Evolutionary conservation across 1,140 invertebrate species (phyloP), one percentile per base, ranked within the genome.

Genomic region (Pseudomyrmex dendroicus): DNA sequence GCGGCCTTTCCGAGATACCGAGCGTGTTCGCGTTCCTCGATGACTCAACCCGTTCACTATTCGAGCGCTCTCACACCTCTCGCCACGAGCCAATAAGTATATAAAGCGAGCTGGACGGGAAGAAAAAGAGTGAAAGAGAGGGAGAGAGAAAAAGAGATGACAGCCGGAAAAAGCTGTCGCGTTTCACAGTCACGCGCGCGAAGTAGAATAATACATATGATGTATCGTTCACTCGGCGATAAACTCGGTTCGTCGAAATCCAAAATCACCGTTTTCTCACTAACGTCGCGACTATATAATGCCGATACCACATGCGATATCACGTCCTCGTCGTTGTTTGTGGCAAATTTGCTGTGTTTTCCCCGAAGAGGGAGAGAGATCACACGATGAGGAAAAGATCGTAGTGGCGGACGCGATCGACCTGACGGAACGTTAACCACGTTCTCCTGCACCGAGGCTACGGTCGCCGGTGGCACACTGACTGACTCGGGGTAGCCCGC

Each of bases 381-480:
- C 15, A 50, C 48, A 8, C 56, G 35, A 35, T 73, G 73, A 70
- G 56, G 25, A 46, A 15, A 62, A 15, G 73, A 73, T 72, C 44
- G 66, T 44, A 76, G 63, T 57, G 46, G 44, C 56, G 54, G 61
- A 52, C 74, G 56, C 73, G 70, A 25, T 54, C 54, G 56, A 82
- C 66, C 57, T 78, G 84, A 20, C 77, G 86, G 85, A 85, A 84
- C 86, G 86, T 35, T 87, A 85, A 85, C 84, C 87, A 80, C 87
- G 87, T 89, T 86, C 87, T 78, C 84, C 74, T 56, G 73, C 86
- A 73, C 67, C 84, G 86, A 84, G 86, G 84, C 84, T 86, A 90
- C 90, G 88, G 82, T 90, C 82, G 90, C 93, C 93, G 93, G 92
- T 94, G 93, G 93, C 93, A 94, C 93, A 94, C 93, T 94, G 93